Conservation (phyloP, 2,888 invertebrate species). For the Odontomyia ornata region DNA sequence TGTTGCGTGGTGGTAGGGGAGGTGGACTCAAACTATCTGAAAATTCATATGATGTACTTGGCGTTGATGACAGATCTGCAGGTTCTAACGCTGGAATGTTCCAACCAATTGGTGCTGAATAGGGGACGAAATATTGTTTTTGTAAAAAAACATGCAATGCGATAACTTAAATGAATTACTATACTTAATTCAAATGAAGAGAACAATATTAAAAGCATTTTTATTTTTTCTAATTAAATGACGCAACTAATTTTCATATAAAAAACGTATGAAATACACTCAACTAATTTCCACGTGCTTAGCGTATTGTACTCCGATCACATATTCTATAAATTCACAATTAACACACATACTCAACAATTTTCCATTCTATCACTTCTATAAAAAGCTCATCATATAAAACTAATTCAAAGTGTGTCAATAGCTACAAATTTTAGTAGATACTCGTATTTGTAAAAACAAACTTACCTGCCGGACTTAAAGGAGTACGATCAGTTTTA, state of each 20-base stretch:
- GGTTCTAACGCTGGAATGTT: constrained; percentile 51
- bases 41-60: constrained; percentile 43
- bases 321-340: too few relatives aligned
- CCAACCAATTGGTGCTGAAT: constrained; percentile 60
- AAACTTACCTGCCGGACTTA: constrained; percentile 62
- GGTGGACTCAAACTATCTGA: constrained; percentile 63
- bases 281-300: too few relatives aligned
- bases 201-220: neutral
- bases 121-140: neutral
- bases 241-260: too few relatives aligned
- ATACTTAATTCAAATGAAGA: neutral
- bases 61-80: constrained; percentile 49
- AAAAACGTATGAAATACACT: too few relatives aligned
- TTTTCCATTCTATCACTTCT: neutral
- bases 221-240: too few relatives aligned
- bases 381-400: neutral
- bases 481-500: constrained; percentile 67
- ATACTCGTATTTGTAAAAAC: too few relatives aligned
- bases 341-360: too few relatives aligned
- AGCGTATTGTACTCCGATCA: too few relatives aligned
- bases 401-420: neutral
- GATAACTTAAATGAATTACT: constrained; percentile 16
- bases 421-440: too few relatives aligned
- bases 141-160: too few relatives aligned
- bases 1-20: constrained; percentile 71